Conservation (phyloP, 2,797 vertebrate genomes). For the Artibeus jamaicensis region DNA sequence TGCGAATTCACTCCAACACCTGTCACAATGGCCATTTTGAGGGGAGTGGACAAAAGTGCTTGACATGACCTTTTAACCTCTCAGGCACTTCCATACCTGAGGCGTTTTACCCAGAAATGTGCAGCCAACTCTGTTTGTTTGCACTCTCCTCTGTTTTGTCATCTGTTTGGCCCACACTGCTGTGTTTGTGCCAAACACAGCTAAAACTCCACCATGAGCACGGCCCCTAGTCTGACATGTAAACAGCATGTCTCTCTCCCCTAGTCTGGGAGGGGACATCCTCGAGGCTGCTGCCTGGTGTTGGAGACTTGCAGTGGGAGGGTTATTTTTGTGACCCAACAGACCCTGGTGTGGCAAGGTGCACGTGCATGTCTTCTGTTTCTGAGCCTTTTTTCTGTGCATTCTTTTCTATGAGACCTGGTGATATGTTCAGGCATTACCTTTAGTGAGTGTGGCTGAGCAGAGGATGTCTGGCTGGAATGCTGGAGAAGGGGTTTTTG, state of each 20-base stretch:
- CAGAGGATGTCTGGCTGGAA: not conserved
- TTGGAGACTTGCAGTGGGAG: not conserved
- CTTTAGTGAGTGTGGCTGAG: not conserved
- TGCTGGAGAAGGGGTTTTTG: not conserved
- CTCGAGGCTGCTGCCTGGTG: not conserved
- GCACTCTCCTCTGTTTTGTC: constrained; percentile 50
- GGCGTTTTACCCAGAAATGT: constrained; percentile 61
- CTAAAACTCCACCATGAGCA: not conserved
- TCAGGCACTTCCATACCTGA: constrained; percentile 71
- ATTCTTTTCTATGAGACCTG: not conserved
- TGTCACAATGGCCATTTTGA: constrained; percentile 56
- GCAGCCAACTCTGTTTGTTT: not conserved
- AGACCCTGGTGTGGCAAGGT: not conserved
- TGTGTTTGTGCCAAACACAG: constrained; percentile 55
- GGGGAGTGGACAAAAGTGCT: constrained; percentile 45
- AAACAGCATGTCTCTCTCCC: too few species aligned
- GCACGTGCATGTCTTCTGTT: not conserved
- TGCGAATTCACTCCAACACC: constrained; percentile 54
- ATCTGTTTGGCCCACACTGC: constrained; percentile 75
- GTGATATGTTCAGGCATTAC: not conserved
- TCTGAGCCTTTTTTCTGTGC: not conserved
- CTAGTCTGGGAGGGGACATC: not conserved
- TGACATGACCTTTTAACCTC: constrained; percentile 76
- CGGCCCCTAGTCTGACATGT: not conserved
- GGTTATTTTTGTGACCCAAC: not conserved